Percentiles rank a stretch among this genome's conserved stretches.
Evolutionary conservation across 2,797 vertebrate genomes (phyloP).

Genomic region (Tauraco hartlaubi): DNA sequence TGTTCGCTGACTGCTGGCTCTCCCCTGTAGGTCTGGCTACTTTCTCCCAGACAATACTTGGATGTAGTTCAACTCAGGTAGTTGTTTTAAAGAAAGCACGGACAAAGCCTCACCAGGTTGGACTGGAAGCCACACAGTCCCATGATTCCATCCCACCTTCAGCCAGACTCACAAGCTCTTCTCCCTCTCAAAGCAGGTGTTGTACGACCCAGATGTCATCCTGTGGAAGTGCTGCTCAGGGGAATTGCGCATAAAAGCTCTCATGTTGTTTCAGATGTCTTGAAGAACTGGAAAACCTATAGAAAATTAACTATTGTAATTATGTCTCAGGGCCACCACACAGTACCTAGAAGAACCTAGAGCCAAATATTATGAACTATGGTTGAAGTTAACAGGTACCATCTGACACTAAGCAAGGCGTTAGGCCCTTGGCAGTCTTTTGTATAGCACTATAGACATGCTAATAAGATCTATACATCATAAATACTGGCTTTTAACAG

Average conservation of each 20-base stretch:
- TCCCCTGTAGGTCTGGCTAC: background rate
- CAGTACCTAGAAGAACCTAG: background rate
- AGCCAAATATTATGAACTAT: background rate
- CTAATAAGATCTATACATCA: background rate
- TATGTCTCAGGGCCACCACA: background rate
- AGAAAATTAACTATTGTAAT: background rate
- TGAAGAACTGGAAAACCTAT: background rate
- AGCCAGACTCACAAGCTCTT: background rate
- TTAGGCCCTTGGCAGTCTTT: background rate
- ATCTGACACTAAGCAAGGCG: background rate
- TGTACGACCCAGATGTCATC: background rate
- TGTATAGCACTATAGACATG: background rate
- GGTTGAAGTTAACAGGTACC: background rate
- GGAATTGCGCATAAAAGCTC: background rate
- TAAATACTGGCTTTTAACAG: background rate
- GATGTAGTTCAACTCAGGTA: background rate
- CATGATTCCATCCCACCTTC: background rate
- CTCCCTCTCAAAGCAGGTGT: background rate
- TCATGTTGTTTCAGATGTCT: background rate
- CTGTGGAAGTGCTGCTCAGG: background rate
- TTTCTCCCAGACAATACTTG: background rate
- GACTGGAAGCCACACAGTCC: background rate
- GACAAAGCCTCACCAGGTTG: background rate
- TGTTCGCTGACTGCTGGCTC: background rate
- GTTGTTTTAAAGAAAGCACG: background rate